Percentiles rank a stretch among this genome's conserved stretches.
Conservation (phyloP, 2,797 vertebrate genomes). For the Lagodon rhomboides region DNA sequence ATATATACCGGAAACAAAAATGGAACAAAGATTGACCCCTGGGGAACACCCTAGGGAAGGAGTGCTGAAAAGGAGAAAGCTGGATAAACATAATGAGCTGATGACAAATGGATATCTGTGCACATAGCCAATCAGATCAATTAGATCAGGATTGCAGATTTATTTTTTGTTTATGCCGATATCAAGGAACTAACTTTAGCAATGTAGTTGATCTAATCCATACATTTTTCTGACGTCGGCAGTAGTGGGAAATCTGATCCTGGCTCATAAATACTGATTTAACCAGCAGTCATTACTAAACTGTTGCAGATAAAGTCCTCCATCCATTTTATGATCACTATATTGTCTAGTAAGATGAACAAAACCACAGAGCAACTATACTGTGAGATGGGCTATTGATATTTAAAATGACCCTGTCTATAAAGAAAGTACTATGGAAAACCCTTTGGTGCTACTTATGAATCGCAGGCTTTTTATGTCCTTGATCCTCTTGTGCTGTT, state of each 20-base stretch:
- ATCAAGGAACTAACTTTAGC: not conserved
- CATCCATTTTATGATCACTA: not conserved
- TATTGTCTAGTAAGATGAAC: not conserved
- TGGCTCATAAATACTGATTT: not conserved
- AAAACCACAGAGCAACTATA: not conserved
- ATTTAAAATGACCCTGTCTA: not conserved
- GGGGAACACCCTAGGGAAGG: not conserved
- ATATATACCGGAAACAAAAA: constrained; percentile 4
- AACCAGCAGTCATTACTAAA: not conserved
- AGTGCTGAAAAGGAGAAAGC: not conserved
- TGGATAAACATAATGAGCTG: not conserved
- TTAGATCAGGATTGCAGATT: no score
- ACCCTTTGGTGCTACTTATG: constrained; percentile 54
- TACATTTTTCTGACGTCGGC: not conserved
- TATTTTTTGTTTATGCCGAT: not conserved
- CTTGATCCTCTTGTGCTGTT: constrained; percentile 47
- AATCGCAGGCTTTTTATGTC: constrained; percentile 53
- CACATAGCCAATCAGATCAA: not conserved
- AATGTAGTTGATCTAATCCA: no score
- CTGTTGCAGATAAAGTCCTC: not conserved
- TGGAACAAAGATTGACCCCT: not conserved
- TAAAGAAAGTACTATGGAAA: constrained; percentile 37
- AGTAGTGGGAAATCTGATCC: not conserved
- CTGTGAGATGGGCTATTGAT: not conserved
- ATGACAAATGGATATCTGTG: not conserved